A percentile compares a stretch with the other conserved stretches of the same genome.
phyloP scores from a whole-genome alignment of 2,113 vertebrate genomes.

The Eidolon helvum region DNA sequence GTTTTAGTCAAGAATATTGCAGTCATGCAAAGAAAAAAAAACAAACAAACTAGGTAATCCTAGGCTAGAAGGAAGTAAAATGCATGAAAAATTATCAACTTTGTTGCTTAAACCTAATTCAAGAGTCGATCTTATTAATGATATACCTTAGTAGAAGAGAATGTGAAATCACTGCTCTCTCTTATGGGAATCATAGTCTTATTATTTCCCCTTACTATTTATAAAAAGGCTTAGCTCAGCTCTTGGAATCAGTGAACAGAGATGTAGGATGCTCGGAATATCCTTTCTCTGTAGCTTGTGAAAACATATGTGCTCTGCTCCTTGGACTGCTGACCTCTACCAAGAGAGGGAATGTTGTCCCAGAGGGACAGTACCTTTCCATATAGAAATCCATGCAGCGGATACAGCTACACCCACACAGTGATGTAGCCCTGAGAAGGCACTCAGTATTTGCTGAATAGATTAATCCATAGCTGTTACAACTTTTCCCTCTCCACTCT shows the following conservation, averaged over 20 bases:
- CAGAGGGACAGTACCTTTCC: neutral
- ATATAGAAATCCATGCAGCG: neutral
- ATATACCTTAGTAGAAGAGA: neutral
- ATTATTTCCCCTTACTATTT: neutral
- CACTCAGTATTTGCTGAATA: neutral
- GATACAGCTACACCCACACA: neutral
- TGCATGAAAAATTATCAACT: slow-evolving; percentile 55
- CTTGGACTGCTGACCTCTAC: neutral
- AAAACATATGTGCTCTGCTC: neutral
- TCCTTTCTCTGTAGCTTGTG: neutral
- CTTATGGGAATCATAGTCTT: neutral
- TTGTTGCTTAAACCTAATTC: slow-evolving; percentile 53
- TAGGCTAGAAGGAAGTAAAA: slow-evolving; percentile 54
- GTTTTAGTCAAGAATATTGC: slow-evolving; percentile 29
- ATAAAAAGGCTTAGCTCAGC: neutral
- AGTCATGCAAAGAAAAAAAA: slow-evolving; percentile 58
- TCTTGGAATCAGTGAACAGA: neutral
- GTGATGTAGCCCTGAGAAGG: accelerated
- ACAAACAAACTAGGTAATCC: slow-evolving; percentile 2
- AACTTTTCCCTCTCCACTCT: neutral
- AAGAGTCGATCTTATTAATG: neutral
- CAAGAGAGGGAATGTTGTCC: neutral
- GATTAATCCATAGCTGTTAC: neutral
- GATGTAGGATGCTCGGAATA: neutral
- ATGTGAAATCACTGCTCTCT: neutral